These are phyloP conservation scores for Martes martes DNA, from an alignment of 2,113 vertebrate species.

Conservation along the genomic window DNA sequence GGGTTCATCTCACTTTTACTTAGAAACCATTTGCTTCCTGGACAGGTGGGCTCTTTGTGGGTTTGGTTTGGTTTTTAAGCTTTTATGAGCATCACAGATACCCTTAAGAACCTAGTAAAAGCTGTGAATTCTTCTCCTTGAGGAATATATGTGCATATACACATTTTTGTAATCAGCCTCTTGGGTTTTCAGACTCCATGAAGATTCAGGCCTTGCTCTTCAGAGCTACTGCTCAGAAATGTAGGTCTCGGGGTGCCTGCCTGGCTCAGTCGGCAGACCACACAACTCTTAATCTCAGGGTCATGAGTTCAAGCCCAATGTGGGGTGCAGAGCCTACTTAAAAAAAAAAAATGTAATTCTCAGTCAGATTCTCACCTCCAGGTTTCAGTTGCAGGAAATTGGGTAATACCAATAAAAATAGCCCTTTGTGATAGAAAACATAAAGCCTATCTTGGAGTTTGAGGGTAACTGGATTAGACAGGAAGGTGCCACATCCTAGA, in stretches of 20 bases:
- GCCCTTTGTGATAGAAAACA: background rate
- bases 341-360: background rate
- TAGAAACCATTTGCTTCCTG: background rate
- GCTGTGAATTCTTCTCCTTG: background rate
- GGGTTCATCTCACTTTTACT: background rate
- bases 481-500: background rate
- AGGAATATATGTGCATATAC: background rate
- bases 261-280: background rate
- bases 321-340: background rate
- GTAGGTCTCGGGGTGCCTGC: background rate
- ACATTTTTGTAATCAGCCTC: background rate
- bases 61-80: background rate
- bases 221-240: background rate
- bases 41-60: background rate
- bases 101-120: background rate
- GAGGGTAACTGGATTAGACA: background rate
- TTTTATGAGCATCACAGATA: background rate
- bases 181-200: background rate
- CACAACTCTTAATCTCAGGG: background rate
- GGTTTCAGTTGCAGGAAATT: background rate
- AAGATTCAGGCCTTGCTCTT: background rate
- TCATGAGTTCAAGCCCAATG: background rate
- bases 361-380: background rate
- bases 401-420: background rate
- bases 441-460: background rate